Base-by-base conservation (phyloP, 1,140 invertebrate species). In the Drosophila hydei region DNA sequence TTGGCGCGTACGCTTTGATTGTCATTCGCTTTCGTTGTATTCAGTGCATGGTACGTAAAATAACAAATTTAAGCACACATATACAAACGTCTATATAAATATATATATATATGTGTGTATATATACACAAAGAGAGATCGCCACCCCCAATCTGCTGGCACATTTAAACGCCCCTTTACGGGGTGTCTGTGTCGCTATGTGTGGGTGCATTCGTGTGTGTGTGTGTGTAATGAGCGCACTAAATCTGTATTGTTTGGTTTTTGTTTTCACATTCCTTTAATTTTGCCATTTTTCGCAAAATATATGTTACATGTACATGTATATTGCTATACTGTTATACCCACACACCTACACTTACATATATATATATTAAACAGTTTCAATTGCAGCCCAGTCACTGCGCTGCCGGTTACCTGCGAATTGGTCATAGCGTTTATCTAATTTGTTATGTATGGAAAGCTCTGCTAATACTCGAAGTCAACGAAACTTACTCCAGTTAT, bases 41-140 rank as follows among this genome's bases (percentile, higher is more conserved):
- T 64, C 52, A 51, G 68, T 71, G 61, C 68, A 50, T 71, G 68
- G 68, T 71, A 71, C 68, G 68, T 64, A 51, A 71, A 71, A 71
- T 71, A 71, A 58, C 61, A 55, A 64, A 64, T 64, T 64, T 43
- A 56, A 56, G 42, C 45, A 45, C 52, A 33, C 45, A 25, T n/a
- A 56, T 11, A 56, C 23, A 50, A 33, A 56, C 33, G 19, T 1
- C 14, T 9, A 42, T 8, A 36, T 21, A 23, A 11, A 23, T 12
- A 3, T 16, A 50, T 12, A 30, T 42, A 16, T 16, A 8, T 16
- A 8, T 16, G 8, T 14, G 16, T 8, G 38, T 16, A 6, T 40
- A 11, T 12, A n/a, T 3, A 0, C 38, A 51, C 50, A 50, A 50
- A 54, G 51, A 62, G 50, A 64, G 68, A 71, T 71, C 68, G 50